phyloP scores from a whole-genome alignment of 2,113 vertebrate genomes.

The Elachura formosa region DNA sequence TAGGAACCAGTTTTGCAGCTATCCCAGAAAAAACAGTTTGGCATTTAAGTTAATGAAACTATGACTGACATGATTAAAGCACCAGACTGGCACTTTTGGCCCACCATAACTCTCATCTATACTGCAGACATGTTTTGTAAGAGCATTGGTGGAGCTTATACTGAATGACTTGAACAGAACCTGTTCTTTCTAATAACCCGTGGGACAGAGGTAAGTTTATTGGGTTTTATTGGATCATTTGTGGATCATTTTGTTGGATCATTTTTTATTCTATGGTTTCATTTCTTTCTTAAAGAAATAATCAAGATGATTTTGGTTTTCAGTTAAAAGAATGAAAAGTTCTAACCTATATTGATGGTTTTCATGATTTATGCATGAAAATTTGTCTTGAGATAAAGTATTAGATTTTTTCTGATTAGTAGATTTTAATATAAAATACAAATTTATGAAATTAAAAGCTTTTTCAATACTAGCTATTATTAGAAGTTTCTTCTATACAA shows the following conservation, averaged over 20 bases:
- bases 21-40: neutral
- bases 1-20: neutral
- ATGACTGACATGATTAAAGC: neutral
- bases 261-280: neutral
- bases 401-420: neutral
- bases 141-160: neutral
- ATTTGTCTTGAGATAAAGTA: neutral
- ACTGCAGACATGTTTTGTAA: neutral
- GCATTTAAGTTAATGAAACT: neutral
- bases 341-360: fast-evolving
- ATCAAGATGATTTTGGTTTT: neutral
- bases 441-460: neutral
- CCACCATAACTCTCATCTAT: neutral
- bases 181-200: neutral
- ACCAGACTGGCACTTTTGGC: neutral
- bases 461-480: neutral
- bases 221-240: neutral
- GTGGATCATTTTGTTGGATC: too few species aligned
- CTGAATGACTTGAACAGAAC: neutral
- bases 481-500: neutral
- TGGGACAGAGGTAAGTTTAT: neutral
- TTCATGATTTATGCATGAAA: neutral
- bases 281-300: neutral
- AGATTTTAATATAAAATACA: neutral
- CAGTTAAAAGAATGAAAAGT: neutral